Percentiles rank a stretch among this genome's conserved stretches.
These are phyloP conservation scores for Cyclina sinensis DNA, from an alignment of 1,140 invertebrate species.

Conservation along the genomic window DNA sequence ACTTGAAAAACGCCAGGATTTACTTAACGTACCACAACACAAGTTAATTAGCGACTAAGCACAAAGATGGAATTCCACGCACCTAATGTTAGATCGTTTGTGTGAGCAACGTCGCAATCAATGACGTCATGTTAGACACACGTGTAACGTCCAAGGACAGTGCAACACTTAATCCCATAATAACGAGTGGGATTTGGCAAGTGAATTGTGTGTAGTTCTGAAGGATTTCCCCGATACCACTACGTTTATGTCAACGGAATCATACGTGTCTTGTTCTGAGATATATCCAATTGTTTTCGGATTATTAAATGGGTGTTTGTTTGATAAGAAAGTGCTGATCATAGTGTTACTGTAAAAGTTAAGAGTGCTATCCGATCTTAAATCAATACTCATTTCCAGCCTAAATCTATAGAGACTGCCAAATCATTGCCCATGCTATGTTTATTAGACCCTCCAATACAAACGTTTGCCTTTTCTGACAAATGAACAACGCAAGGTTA, in stretches of 20 bases:
- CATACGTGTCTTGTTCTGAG: background rate
- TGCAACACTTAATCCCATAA: background rate
- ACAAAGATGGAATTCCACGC: slow-evolving; percentile 74
- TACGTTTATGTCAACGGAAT: slow-evolving; percentile 16
- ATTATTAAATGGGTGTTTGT: background rate
- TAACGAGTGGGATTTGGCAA: slow-evolving; percentile 8
- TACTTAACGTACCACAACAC: slow-evolving; percentile 64
- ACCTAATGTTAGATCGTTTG: slow-evolving; percentile 71
- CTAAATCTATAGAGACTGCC: background rate
- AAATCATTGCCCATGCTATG: background rate
- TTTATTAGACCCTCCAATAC: background rate
- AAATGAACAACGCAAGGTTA: no score
- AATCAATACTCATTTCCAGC: background rate
- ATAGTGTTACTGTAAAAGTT: background rate
- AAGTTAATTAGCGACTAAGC: slow-evolving; percentile 70
- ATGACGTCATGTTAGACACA: slow-evolving; percentile 27
- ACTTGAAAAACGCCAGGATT: slow-evolving; percentile 51
- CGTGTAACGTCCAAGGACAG: background rate
- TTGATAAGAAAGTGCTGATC: background rate
- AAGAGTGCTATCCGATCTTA: background rate
- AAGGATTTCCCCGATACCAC: background rate
- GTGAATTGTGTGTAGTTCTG: background rate
- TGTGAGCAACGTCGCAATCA: slow-evolving; percentile 61
- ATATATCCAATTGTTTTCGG: background rate
- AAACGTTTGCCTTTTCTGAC: background rate